Percentiles rank a stretch among this genome's conserved stretches.
Conservation (phyloP, 2,888 invertebrate species). For the Carcina quercana region DNA sequence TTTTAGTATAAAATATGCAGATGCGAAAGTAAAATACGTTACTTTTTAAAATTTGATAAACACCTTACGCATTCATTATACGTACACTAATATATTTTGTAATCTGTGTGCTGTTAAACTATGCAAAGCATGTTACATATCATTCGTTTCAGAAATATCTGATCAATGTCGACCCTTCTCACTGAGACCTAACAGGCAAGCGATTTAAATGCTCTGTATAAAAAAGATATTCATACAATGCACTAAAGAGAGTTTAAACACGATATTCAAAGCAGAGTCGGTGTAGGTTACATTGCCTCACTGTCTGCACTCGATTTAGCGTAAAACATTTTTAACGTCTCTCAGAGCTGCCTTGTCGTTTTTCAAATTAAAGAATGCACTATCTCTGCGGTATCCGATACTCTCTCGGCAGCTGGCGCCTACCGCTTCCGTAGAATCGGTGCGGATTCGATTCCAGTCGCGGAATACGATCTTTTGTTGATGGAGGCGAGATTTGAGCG, state of each 20-base stretch:
- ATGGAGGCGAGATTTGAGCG: conserved; percentile 54
- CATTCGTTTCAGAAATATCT: too few relatives aligned
- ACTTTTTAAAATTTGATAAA: too few relatives aligned
- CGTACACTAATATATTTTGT: too few relatives aligned
- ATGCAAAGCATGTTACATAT: too few relatives aligned
- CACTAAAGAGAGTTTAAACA: conserved; percentile 40
- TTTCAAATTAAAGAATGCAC: conserved; percentile 61
- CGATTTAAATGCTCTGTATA: too few relatives aligned
- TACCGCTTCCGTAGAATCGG: conserved; percentile 60
- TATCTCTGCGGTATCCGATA: conserved; percentile 57
- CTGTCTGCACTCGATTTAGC: conserved; percentile 64
- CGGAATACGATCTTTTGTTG: conserved; percentile 66
- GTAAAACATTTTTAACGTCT: conserved; percentile 54
- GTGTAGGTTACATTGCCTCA: conserved; percentile 51
- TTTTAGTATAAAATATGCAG: too few relatives aligned
- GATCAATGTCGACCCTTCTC: too few relatives aligned
- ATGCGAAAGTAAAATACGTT: too few relatives aligned
- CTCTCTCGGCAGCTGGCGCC: conserved; percentile 62
- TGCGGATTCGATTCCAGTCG: conserved; percentile 43
- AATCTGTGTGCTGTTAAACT: too few relatives aligned
- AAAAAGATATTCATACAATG: conserved; percentile 26
- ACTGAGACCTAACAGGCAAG: too few relatives aligned
- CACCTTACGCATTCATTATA: too few relatives aligned
- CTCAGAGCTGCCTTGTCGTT: conserved; percentile 48
- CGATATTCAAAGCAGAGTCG: conserved; percentile 40